Base-by-base conservation (phyloP, 2,888 invertebrate genomes). In the Nezara viridula region DNA sequence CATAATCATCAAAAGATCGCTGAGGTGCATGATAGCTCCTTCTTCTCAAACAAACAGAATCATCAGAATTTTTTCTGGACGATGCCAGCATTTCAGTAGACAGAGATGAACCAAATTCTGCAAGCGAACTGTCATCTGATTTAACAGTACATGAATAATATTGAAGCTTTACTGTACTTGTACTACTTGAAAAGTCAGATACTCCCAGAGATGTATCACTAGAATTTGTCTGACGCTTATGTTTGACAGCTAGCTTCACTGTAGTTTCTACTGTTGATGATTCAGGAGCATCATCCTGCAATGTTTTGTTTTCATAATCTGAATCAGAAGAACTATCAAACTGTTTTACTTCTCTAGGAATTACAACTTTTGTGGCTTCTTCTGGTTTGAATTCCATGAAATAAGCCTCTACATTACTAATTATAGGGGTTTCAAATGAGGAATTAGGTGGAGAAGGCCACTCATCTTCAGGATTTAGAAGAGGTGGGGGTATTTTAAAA, bases 131-230 rank as follows among this genome's bases (percentile, higher is more conserved):
- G 44, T 92, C 91, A 89, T 92, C 91, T 55, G 91, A 91, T 90
- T 91, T 91, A 9, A 91, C 91, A 37, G 91, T 90, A 81, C 91
- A 91, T 16, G 90, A 91, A 88, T 91, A 91, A 86, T 88, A 88
- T 52, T 88, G 88, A 50, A 81, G 85, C 92, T 97, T 96, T 1
- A 96, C 95, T 1, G 97, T 97, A 0, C 96, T 97, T 0, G 97
- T 97, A 88, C 97, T 97, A 60, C 97, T 97, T 0, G 97, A 97
- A 97, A 97, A 97, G 92, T 97, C 97, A 5, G 97, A 97, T 92
- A 97, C 93, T 32, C 97, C 97, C 92, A 97, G 96, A 0, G 97
- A 97, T 0, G 97, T 97, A 92, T 97, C 97, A 77, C 90, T 90
- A 10, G 90, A 90, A 90, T 90, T 90, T 0, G 96, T 97, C 92